These are phyloP conservation scores for Apotomis capreana DNA, from an alignment of 2,888 invertebrate genomes.

Conservation along the genomic window DNA sequence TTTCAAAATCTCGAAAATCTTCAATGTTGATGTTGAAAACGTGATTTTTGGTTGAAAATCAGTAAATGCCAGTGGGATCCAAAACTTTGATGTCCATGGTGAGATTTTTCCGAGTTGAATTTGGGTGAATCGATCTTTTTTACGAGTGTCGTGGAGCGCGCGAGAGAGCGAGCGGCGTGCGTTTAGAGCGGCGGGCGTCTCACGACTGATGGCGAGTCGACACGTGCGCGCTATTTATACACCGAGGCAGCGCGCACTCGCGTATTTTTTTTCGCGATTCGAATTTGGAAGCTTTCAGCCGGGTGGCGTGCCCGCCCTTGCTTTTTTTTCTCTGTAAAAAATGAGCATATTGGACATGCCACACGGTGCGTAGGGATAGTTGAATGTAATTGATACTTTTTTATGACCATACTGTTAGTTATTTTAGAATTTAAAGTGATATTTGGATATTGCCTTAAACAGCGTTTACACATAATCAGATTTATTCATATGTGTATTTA, in stretches of 20 bases:
- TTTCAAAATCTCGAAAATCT: slow-evolving; percentile 25
- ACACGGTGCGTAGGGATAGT: slow-evolving; percentile 16
- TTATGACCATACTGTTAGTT: background rate
- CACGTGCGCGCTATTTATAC: slow-evolving; percentile 77
- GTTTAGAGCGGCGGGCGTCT: slow-evolving; percentile 60
- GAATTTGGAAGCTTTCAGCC: slow-evolving; percentile 82
- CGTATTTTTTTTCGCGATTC: slow-evolving; percentile 79
- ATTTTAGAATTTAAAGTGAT: no score
- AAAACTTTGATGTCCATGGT: slow-evolving; percentile 77
- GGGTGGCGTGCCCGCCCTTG: slow-evolving; percentile 78
- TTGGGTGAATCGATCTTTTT: slow-evolving; percentile 73
- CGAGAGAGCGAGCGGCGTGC: slow-evolving; percentile 65
- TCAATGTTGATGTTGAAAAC: slow-evolving; percentile 16
- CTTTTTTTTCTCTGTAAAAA: slow-evolving; percentile 47
- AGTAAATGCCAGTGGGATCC: slow-evolving; percentile 79
- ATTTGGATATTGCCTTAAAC: no score
- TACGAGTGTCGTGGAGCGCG: slow-evolving; percentile 65
- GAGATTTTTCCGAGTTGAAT: slow-evolving; percentile 60
- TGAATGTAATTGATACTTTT: slow-evolving; percentile 6
- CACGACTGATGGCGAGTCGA: slow-evolving; percentile 68
- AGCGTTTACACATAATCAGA: no score
- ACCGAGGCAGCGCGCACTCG: slow-evolving; percentile 65
- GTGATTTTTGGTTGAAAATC: slow-evolving; percentile 40
- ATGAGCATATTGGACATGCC: slow-evolving; percentile 35
- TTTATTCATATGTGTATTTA: no score